These are phyloP conservation scores for Hyaena hyaena DNA, from an alignment of 2,113 vertebrate genomes.

Conservation along the genomic window DNA sequence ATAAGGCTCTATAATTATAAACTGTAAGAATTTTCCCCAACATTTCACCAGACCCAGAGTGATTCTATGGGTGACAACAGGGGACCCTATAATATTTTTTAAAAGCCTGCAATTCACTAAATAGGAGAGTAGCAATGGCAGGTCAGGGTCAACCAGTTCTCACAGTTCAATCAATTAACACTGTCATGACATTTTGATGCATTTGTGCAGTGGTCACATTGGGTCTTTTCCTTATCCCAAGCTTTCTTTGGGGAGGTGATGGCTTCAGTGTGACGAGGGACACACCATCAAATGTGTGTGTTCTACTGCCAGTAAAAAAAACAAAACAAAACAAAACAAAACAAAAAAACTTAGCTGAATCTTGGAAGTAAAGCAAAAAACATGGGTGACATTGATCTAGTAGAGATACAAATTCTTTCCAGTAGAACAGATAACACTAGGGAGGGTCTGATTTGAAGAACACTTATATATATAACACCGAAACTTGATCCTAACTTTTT, in stretches of 20 bases:
- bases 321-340: background rate
- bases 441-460: background rate
- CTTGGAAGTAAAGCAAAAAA: background rate
- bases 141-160: no score
- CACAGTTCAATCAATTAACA: background rate
- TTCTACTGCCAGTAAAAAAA: background rate
- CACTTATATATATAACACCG: background rate
- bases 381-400: rapidly evolving
- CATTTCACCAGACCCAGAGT: background rate
- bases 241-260: background rate
- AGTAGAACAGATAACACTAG: background rate
- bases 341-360: background rate
- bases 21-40: background rate
- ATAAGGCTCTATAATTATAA: background rate
- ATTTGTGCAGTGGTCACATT: background rate
- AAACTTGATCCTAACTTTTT: background rate
- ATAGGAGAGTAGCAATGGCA: background rate
- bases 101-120: background rate
- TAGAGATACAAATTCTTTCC: background rate
- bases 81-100: background rate
- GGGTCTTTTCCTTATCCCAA: background rate
- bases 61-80: background rate
- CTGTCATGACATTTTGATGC: background rate
- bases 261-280: background rate
- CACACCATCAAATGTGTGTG: background rate